Evolutionary conservation across 2,797 vertebrate genomes (phyloP), one percentile per base, ranked within the genome.

Genomic region (Microchirus variegatus): DNA sequence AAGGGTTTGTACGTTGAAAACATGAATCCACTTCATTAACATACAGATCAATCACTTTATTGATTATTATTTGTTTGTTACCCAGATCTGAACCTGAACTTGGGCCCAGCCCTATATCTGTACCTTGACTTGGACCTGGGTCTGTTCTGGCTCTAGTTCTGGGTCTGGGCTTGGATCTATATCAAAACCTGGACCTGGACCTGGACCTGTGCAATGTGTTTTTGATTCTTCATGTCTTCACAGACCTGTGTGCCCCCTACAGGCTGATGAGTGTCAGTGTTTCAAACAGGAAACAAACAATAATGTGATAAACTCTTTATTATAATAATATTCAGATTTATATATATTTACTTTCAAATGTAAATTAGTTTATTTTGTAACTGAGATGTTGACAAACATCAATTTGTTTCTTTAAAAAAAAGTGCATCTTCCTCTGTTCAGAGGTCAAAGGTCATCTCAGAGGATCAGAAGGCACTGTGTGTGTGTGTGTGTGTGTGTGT

Each of bases 351-450:
- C 48, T 18, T 52, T 31, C 50, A 68, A 45, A 56, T 60, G 55
- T 69, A 55, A 76, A 62, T 71, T 74, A 70, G 65, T 71, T 85
- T 82, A 90, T 89, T 90, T 91, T 90, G 92, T 89, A 93, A 73
- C 75, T 89, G 73, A 88, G 74, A 88, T 46, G n/a, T n/a, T 10
- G 78, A 89, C 53, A 26, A 75, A 85, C 77, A 87, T 82, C 70
- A 78, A 63, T 83, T 84, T 74, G 76, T 84, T n/a, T n/a, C n/a
- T n/a, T n/a, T n/a, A 73, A 73, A 74, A 77, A 46, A 17, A 19
- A 22, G 68, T 22, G 5, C 5, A 22, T 22, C 0, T 22, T 22
- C 22, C 22, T 22, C 22, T 22, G 22, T 31, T 31, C 26, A 44
- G 69, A 67, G 80, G 71, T 88, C 70, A 82, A 78, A 85, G 78